Percentiles rank a stretch among this genome's conserved stretches.
Conservation (phyloP, 2,797 vertebrate genomes). For the Momotus momota region DNA sequence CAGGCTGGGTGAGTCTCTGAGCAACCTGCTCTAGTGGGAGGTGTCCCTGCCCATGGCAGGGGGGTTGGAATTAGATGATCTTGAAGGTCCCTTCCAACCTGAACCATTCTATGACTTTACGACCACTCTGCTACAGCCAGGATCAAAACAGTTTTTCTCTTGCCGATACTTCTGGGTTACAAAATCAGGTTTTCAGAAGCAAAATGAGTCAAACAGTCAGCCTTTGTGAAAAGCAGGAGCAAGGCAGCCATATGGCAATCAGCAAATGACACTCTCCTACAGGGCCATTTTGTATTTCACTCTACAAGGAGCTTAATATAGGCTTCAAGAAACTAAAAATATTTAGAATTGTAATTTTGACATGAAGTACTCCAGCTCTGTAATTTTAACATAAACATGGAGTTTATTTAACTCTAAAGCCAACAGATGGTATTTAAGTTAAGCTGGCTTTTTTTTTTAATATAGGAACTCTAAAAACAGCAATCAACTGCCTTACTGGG, state of each 20-base stretch:
- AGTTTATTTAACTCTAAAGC: conserved; percentile 72
- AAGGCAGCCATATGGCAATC: conserved; percentile 67
- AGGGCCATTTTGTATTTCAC: conserved; percentile 23
- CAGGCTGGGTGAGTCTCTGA: no score
- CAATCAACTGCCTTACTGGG: conserved; percentile 49
- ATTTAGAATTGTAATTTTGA: conserved; percentile 64
- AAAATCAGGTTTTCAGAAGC: conserved; percentile 15
- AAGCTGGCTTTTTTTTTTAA: conserved; percentile 6
- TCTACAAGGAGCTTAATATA: conserved; percentile 66
- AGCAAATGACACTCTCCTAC: conserved; percentile 66
- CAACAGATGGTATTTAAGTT: conserved; percentile 73
- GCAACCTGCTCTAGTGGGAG: no score
- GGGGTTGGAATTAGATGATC: no score
- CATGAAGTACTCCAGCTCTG: conserved; percentile 64
- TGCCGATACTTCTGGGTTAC: background rate
- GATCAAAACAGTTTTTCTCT: background rate
- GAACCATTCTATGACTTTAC: no score
- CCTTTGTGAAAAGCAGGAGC: conserved; percentile 22
- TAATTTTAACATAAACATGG: conserved; percentile 69
- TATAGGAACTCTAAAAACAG: conserved; percentile 57
- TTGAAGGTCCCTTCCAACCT: no score
- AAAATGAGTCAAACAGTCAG: conserved; percentile 34
- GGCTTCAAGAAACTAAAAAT: conserved; percentile 65
- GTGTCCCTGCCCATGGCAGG: no score
- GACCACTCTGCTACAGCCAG: background rate